Base-by-base conservation (phyloP, 1,140 invertebrate species). In the Helicoverpa zea region DNA sequence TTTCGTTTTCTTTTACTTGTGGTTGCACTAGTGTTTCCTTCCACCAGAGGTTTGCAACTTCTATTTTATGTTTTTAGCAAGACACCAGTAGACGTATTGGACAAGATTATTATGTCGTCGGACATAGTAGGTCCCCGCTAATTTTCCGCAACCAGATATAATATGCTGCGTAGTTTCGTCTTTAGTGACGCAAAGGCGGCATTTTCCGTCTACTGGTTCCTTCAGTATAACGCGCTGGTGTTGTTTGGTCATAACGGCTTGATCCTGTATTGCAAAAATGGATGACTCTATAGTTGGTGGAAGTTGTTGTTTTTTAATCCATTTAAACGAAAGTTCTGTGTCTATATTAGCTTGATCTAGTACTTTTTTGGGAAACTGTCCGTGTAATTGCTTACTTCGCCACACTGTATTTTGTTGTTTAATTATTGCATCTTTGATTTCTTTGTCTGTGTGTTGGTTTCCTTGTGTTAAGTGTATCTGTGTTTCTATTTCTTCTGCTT, bases 31-130 rank as follows among this genome's bases (percentile, higher is more conserved):
- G 23, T 9, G 16, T 49, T 61, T 78, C 80, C 52, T 43, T 30
- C 81, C 81, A 82, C 81, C 81, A 82, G 3, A 77, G 70, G 16
- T 75, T 9, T 30, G 23, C 43, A 58, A 66, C 58, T 13, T 74
- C 35, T n/a, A 82, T 49, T n/a, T 74, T 75, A 47, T 82, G 70
- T 54, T 82, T 61, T 63, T 49, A 3, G 35, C 74, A 75, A 79
- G 59, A 11, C 58, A 23, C 81, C 81, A 82, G 61, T 51, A 82
- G 59, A 79, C 63, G 43, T 79, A 82, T 59, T 79, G 68, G 13
- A 79, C 76, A 43, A 81, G 58, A 72, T 81, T 81, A 43, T 81
- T 81, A 47, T 81, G 73, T 29, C 73, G 58, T 70, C 70, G 49
- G 68, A 23, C 30, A n/a, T n/a, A n/a, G n/a, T n/a, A n/a, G n/a